These are phyloP conservation scores for Erythrolamprus reginae DNA, from an alignment of 2,113 vertebrate genomes.

Conservation along the genomic window DNA sequence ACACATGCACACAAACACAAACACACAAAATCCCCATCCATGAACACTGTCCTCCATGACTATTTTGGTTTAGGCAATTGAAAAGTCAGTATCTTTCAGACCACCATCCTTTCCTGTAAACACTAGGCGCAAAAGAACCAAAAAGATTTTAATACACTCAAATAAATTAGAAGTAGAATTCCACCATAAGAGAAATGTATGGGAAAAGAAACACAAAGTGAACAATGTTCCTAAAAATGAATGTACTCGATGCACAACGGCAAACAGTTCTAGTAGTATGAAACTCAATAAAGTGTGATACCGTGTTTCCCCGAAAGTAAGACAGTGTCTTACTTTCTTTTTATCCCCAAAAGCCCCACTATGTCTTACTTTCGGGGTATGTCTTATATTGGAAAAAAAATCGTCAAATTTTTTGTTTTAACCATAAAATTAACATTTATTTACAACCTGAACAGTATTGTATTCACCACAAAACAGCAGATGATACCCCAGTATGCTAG, in stretches of 20 bases:
- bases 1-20: background rate
- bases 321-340: too few relatives aligned
- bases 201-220: background rate
- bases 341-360: too few relatives aligned
- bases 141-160: background rate
- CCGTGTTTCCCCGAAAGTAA: too few relatives aligned
- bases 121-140: background rate
- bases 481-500: too few relatives aligned
- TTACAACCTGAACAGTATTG: too few relatives aligned
- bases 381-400: too few relatives aligned
- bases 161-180: background rate
- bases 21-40: background rate
- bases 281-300: background rate
- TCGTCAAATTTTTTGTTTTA: too few relatives aligned
- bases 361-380: too few relatives aligned
- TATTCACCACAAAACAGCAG: too few relatives aligned
- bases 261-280: background rate
- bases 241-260: background rate
- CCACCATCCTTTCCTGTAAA: background rate
- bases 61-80: background rate
- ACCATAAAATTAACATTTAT: too few relatives aligned
- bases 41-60: background rate
- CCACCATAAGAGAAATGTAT: background rate
- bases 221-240: background rate
- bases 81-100: background rate